Evolutionary conservation across 2,888 invertebrate genomes (phyloP).

Genomic region (Eueremaeus valkanovi): DNA sequence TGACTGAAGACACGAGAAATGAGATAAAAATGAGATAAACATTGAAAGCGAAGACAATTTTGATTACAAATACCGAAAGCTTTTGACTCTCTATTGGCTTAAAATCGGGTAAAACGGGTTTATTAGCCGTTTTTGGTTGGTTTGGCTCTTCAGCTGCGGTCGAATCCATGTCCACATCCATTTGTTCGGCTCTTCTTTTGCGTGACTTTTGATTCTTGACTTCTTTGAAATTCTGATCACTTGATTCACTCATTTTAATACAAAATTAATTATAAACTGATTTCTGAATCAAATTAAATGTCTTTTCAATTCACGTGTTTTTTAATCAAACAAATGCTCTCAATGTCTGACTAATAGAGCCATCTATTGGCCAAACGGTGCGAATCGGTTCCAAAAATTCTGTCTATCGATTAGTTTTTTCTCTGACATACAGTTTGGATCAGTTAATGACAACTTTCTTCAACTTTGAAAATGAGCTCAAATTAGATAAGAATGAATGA

Average conservation of each 20-base stretch:
- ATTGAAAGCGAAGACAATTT: not conserved
- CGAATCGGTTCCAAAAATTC: too few species aligned
- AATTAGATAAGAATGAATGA: too few species aligned
- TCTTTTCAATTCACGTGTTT: slow-evolving; percentile 18
- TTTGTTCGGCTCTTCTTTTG: slow-evolving; percentile 42
- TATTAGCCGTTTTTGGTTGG: not conserved
- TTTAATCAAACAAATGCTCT: not conserved
- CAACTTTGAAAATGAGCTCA: too few species aligned
- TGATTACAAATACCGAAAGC: slow-evolving; percentile 12
- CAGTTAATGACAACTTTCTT: too few species aligned
- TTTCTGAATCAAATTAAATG: too few species aligned
- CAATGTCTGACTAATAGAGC: not conserved
- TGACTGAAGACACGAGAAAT: not conserved
- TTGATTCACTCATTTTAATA: not conserved
- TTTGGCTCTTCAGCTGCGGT: not conserved
- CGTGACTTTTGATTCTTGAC: not conserved
- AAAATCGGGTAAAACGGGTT: slow-evolving; percentile 23
- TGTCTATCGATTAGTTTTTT: too few species aligned
- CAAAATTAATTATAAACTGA: not conserved
- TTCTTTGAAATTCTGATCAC: not conserved
- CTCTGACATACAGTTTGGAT: too few species aligned
- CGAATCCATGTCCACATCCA: slow-evolving; percentile 38
- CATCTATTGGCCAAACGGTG: not conserved
- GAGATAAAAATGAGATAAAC: not conserved
- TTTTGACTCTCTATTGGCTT: slow-evolving; percentile 29